Evolutionary conservation across 1,140 invertebrate species (phyloP), one percentile per base, ranked within the genome.

Genomic region (Ceratosolen fusciceps): DNA sequence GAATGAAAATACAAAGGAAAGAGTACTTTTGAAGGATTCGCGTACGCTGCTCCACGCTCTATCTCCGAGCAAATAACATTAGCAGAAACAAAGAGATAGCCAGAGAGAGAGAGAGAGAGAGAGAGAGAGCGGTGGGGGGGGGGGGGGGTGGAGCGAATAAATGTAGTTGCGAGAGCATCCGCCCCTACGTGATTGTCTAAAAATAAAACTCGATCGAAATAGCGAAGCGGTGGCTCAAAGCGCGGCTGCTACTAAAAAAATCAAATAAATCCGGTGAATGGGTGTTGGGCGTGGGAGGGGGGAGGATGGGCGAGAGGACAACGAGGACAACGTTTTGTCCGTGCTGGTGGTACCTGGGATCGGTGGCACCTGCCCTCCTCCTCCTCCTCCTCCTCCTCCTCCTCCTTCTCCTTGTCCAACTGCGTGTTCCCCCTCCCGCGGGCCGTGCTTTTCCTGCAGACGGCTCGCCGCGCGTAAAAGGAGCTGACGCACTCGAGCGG

Each of bases 381-480:
- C 29, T 31, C 12, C 58, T 16, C 58, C 26, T 31, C 26, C 58
- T 29, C 26, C 14, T 0, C 39, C 62, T 68, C 24, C 37, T n/a
- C 47, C 39, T 67, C 39, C 2, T 21, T 43, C 65, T 67, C 37
- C 16, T 29, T 67, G 19, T 43, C 37, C 24, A 10, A 24, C 65
- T 67, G 43, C 16, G 43, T n/a, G 2, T 24, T 62, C 58, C n/a
- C 60, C 8, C 60, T 39, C 34, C 21, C 31, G 10, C 10, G 21
- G 1, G 1, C 16, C 16, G 58, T n/a, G 37, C 31, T 65, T 65
- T 65, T 21, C 60, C 34, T 37, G n/a, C n/a, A n/a, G n/a, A n/a
- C 29, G 12, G 58, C 60, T 31, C 31, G 31, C 8, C 16, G 14
- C 60, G 60, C 74, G 75, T 77, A 78, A 78, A 78, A 78, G 76